Conservation (phyloP, 2,888 invertebrate genomes). For the Blastobasis adustella region DNA sequence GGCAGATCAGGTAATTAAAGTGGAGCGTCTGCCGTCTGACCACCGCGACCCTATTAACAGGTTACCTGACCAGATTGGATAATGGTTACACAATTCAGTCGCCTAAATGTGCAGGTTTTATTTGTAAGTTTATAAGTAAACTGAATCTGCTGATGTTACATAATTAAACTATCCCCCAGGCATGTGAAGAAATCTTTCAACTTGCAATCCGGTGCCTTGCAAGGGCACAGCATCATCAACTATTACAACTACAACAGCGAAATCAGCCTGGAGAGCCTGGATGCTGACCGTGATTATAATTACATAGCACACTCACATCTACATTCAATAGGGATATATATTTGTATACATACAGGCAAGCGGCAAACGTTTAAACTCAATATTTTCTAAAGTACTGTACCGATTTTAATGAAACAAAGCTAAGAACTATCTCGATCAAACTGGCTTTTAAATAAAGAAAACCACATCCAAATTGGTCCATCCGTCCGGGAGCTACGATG, state of each 20-base stretch:
- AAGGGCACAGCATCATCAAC: constrained; percentile 1
- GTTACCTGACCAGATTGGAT: not conserved
- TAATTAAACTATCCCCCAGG: constrained; percentile 1
- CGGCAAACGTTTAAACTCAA: too few relatives aligned
- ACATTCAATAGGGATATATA: too few relatives aligned
- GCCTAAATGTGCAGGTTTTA: not conserved
- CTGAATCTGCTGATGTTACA: not conserved
- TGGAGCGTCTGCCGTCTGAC: too few relatives aligned
- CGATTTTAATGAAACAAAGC: too few relatives aligned
- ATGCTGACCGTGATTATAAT: not conserved
- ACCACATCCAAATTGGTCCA: too few relatives aligned
- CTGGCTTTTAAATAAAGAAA: too few relatives aligned
- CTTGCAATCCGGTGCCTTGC: not conserved
- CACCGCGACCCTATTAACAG: not conserved
- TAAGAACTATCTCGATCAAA: too few relatives aligned
- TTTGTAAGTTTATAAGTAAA: not conserved
- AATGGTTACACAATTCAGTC: not conserved
- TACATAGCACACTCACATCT: not conserved
- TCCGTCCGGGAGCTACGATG: too few relatives aligned
- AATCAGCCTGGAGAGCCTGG: not conserved
- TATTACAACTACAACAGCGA: constrained; percentile 4
- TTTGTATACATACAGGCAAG: too few relatives aligned
- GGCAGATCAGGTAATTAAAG: too few relatives aligned
- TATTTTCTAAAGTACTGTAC: too few relatives aligned
- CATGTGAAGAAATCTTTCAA: constrained; percentile 3